Evolutionary conservation across 2,113 vertebrate species (phyloP), one percentile per base, ranked within the genome.

Genomic region (Murina feae): DNA sequence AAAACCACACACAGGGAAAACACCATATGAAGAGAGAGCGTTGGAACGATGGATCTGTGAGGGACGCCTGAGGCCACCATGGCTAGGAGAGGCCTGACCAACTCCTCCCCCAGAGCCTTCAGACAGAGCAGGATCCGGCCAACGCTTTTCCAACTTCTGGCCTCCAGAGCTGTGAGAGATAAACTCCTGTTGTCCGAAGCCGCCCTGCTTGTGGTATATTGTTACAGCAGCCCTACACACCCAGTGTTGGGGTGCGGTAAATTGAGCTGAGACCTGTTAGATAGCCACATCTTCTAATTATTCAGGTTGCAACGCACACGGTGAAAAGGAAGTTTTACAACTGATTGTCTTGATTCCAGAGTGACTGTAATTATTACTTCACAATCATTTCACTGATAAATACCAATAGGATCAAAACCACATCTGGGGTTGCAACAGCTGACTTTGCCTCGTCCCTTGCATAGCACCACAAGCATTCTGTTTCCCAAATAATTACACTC

Each of bases 301-400:
- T 44, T 94, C 82, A 83, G 17, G 6, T 84, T 72, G 44, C 10
- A 44, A 78, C 28, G 58, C 11, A 3, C 9, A 10, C n/a, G 37
- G 30, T 87, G 86, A 84, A 87, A 84, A 37, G 90, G 21, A 90
- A 53, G 17, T 69, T 75, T 65, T 80, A 86, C 63, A 58, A 39
- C 10, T 65, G 16, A 37, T 44, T 47, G 23, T 65, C 35, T 90
- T 68, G 28, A 76, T 85, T 90, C 49, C 85, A 35, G 20, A 87
- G 47, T 55, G 51, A 71, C 39, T 42, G 21, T 79, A 65, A 51
- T 58, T 28, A 58, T 81, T 75, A 69, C 32, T 47, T 81, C 65
- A 74, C 49, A 74, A 16, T 89, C 32, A 63, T 91, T 58, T 65
- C 42, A 44, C 44, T 69, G 55, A 69, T 68, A 90, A 49, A 82